Evolutionary conservation across 2,113 vertebrate species (phyloP).

Genomic region (Dromaius novaehollandiae): DNA sequence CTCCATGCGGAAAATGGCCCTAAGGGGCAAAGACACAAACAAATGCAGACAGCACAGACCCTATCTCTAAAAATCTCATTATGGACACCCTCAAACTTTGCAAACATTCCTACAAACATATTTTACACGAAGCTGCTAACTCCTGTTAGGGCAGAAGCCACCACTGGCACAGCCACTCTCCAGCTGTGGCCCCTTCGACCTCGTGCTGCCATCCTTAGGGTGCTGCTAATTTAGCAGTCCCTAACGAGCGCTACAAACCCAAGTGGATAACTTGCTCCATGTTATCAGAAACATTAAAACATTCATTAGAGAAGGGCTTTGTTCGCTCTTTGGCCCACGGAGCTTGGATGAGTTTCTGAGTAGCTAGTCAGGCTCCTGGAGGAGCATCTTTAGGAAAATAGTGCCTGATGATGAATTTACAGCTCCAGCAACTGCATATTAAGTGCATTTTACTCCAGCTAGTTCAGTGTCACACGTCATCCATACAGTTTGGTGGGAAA

Average conservation of each 20-base stretch:
- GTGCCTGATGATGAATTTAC: constrained; percentile 1
- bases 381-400: constrained; percentile 29
- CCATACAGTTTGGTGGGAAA: constrained; percentile 9
- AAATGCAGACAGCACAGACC: background rate
- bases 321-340: constrained; percentile 1
- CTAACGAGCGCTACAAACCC: background rate
- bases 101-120: background rate
- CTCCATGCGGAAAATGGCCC: too few relatives aligned
- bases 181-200: background rate
- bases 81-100: background rate
- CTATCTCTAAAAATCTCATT: background rate
- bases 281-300: constrained; percentile 23
- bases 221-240: constrained; percentile 4
- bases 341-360: background rate
- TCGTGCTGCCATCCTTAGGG: background rate
- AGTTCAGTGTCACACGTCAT: constrained; percentile 12
- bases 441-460: constrained; percentile 28
- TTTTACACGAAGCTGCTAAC: background rate
- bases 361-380: constrained; percentile 1
- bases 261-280: background rate
- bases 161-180: background rate
- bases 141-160: background rate
- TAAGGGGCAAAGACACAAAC: background rate
- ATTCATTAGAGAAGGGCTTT: constrained; percentile 20
- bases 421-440: constrained; percentile 23